phyloP scores from a whole-genome alignment of 2,113 vertebrate genomes.

The Megalops atlanticus region DNA sequence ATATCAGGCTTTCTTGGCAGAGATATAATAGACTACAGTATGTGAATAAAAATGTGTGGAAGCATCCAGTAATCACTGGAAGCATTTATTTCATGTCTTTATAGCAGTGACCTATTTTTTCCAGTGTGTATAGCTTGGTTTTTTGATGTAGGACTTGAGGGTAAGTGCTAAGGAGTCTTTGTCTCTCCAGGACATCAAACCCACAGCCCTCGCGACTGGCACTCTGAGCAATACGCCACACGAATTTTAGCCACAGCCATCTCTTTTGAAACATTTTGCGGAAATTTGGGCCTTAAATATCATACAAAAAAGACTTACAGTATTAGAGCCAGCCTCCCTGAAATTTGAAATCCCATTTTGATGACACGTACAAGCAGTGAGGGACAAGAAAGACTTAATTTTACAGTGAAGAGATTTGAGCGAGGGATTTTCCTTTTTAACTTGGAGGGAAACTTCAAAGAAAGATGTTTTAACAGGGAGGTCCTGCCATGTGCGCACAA shows the following conservation, averaged over 20 bases:
- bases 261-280: neutral
- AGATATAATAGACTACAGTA: neutral
- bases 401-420: slow-evolving; percentile 58
- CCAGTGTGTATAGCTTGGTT: no score
- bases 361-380: slow-evolving; percentile 63
- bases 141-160: no score
- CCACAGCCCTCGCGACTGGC: neutral
- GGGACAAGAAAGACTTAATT: slow-evolving; percentile 47
- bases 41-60: no score
- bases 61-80: no score
- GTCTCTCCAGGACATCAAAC: neutral
- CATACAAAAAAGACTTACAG: slow-evolving; percentile 61
- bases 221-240: no score
- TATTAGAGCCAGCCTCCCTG: slow-evolving; percentile 64
- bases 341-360: slow-evolving; percentile 70
- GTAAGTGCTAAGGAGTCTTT: no score
- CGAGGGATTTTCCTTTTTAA: slow-evolving; percentile 34
- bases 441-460: slow-evolving; percentile 40
- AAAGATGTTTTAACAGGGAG: neutral
- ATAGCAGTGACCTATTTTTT: no score
- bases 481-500: neutral
- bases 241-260: neutral
- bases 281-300: slow-evolving; percentile 38
- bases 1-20: no score
- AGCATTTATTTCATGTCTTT: no score